A percentile compares a stretch with the other conserved stretches of the same genome.
phyloP scores from a whole-genome alignment of 2,888 invertebrate genomes.

The Pterostichus madidus region DNA sequence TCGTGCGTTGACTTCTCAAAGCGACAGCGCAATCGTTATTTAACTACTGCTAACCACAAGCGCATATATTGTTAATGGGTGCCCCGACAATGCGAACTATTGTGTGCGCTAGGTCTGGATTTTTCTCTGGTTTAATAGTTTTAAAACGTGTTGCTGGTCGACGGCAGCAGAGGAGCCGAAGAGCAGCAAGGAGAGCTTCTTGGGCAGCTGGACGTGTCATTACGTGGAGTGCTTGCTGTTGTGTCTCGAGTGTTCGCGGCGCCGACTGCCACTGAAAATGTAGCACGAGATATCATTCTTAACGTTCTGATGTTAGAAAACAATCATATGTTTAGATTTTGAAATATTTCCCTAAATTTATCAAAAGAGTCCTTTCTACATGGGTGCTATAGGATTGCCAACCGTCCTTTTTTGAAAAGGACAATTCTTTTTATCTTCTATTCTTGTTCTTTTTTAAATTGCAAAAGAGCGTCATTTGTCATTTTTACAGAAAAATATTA shows the following conservation, averaged over 20 bases:
- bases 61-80: slow-evolving; percentile 64
- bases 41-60: slow-evolving; percentile 61
- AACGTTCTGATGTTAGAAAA: too few relatives aligned
- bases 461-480: too few relatives aligned
- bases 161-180: background rate
- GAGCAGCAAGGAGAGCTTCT: slow-evolving; percentile 24
- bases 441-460: too few relatives aligned
- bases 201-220: slow-evolving; percentile 16
- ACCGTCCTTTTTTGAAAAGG: too few relatives aligned
- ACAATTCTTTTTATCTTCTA: too few relatives aligned
- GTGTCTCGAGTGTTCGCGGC: slow-evolving; percentile 38
- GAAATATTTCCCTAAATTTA: too few relatives aligned
- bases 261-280: slow-evolving; percentile 26
- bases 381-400: too few relatives aligned
- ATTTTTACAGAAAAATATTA: too few relatives aligned
- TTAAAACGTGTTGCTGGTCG: slow-evolving; percentile 59
- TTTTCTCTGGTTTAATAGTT: slow-evolving; percentile 59
- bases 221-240: slow-evolving; percentile 48
- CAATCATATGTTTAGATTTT: too few relatives aligned
- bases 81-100: slow-evolving; percentile 62
- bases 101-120: slow-evolving; percentile 37
- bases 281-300: background rate
- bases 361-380: too few relatives aligned
- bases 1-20: slow-evolving; percentile 38
- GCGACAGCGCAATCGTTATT: slow-evolving; percentile 57